A percentile compares a stretch with the other conserved stretches of the same genome.
Evolutionary conservation across 2,797 vertebrate species (phyloP).

Genomic region (Enteromius paludinosus): DNA sequence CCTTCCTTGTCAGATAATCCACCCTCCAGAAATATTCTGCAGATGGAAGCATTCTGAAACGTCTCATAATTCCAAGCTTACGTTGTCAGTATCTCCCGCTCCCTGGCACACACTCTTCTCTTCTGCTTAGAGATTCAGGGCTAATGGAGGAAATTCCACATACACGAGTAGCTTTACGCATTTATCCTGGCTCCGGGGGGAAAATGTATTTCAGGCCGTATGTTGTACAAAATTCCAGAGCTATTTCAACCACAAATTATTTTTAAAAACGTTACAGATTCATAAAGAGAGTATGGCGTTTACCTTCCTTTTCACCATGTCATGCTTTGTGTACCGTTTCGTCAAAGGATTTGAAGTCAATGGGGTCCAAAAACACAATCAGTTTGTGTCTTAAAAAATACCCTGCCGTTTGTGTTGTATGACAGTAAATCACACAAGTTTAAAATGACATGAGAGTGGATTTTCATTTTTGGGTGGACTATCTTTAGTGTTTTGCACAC

Average conservation of each 20-base stretch:
- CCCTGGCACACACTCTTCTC: constrained; percentile 63
- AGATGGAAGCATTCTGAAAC: constrained; percentile 80
- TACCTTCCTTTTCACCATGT: neutral
- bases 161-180: neutral
- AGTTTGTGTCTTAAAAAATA: neutral
- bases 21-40: constrained; percentile 78
- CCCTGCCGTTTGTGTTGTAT: neutral
- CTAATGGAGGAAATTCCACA: constrained; percentile 57
- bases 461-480: neutral
- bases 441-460: neutral
- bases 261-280: neutral
- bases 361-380: neutral
- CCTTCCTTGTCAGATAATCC: constrained; percentile 82
- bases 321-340: neutral
- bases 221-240: neutral
- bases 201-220: constrained; percentile 12
- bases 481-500: neutral
- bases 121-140: constrained; percentile 66
- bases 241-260: neutral
- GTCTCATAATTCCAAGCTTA: constrained; percentile 81
- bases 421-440: neutral
- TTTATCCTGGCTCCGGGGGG: constrained; percentile 21
- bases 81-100: constrained; percentile 80
- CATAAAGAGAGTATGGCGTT: too few species aligned
- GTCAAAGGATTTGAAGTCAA: neutral